Evolutionary conservation across 2,113 vertebrate species (phyloP), one percentile per base, ranked within the genome.

Genomic region (Saccopteryx leptura): DNA sequence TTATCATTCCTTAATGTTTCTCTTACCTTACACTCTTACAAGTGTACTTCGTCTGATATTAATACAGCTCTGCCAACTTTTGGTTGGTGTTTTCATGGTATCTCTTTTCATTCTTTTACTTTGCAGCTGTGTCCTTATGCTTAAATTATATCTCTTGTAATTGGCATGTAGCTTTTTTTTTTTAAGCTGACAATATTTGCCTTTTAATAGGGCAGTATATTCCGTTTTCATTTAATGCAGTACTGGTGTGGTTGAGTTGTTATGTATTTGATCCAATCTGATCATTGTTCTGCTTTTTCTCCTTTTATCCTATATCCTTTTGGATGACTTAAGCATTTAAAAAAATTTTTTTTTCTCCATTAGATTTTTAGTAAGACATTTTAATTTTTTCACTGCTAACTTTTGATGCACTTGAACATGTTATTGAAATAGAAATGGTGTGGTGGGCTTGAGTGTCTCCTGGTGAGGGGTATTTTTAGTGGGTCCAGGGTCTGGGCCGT

Each of bases 1-100:
- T 31, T 46, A 75, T 94, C 66, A 19, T 91, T 75, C 92, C 91
- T 87, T 71, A 84, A 65, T 39, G 10, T 33, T 18, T 58, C 31
- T 50, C 83, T 39, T n/a, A n/a, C n/a, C n/a, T n/a, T n/a, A 7
- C 54, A 39, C 74, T 80, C 76, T 75, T 86, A 58, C 33, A 92
- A 83, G n/a, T 68, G 14, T 33, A 14, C 69, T 68, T 91, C 33
- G 33, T 72, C 31, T 19, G 48, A 66, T 52, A 58, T 58, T 71
- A 85, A 31, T 9, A 4, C 11, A 31, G 61, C n/a, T 61, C 24
- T 54, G 58, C 65, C 23, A 8, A 18, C 86, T 61, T 74, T 28
- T 15, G 39, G 21, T 85, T 68, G 24, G 58, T n/a, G 21, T 93
- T 50, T 31, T 2, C 4, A 0, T 50, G 21, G 60, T 48, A 7